phyloP scores from a whole-genome alignment of 2,113 vertebrate species.

The Lynx canadensis region DNA sequence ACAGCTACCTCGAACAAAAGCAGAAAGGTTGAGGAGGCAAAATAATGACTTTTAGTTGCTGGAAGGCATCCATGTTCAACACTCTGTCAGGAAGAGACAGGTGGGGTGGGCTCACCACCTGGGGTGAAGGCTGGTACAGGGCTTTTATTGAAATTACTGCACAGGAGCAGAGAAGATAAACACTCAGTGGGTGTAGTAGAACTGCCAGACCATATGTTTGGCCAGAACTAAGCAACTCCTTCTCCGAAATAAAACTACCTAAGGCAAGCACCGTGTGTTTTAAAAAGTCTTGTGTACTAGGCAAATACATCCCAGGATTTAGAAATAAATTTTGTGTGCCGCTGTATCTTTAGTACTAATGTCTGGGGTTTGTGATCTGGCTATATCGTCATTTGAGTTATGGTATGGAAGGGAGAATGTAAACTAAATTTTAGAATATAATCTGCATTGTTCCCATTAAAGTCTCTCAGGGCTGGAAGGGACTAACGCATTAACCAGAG shows the following conservation, averaged over 20 bases:
- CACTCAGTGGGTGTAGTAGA: neutral
- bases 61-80: conserved; percentile 59
- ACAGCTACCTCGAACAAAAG: conserved; percentile 5
- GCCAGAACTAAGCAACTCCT: neutral
- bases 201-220: conserved; percentile 22
- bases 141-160: conserved; percentile 55
- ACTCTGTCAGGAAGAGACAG: conserved; percentile 61
- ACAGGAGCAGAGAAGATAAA: neutral
- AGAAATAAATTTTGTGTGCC: neutral
- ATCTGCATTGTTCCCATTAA: neutral
- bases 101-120: conserved; percentile 46
- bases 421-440: neutral
- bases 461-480: neutral
- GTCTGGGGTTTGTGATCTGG: neutral
- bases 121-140: neutral
- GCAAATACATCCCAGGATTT: conserved; percentile 4
- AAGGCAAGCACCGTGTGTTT: neutral
- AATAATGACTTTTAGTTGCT: conserved; percentile 36
- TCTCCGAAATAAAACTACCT: conserved; percentile 57
- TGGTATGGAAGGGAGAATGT: neutral
- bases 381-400: neutral
- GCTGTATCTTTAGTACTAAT: neutral
- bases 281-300: neutral
- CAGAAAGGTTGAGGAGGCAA: conserved; percentile 11
- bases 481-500: neutral